Evolutionary conservation across 2,888 invertebrate genomes (phyloP), one percentile per base, ranked within the genome.

Genomic region (Alloplasta piceator): DNA sequence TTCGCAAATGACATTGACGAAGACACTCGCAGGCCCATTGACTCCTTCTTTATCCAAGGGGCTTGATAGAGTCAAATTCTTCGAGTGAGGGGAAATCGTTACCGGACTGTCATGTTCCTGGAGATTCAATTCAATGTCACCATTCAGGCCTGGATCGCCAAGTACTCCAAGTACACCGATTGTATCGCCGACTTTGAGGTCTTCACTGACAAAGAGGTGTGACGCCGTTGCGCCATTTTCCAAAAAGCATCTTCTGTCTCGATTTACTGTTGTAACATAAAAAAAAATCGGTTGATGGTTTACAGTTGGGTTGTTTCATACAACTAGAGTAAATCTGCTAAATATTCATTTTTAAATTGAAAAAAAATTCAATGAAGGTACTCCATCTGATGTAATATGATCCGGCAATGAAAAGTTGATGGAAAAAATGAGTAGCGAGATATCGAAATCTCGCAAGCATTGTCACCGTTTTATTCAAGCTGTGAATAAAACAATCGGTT

Each of bases 211-310:
- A 92, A 97, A 96, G 92, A 98, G 97, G 91, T 96, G 98, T 92
- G 97, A 98, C 66, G 97, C 97, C 0, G 98, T 97, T 60, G 97
- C 97, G 48, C 98, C 98, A 89, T 96, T 97, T 93, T 97, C 96
- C 90, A 98, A 93, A 92, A 97, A 98, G 91, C 98, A 98, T 89
- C 98, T 94, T 89, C 96, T 96, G 93, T 98, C 98, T 87, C 96
- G 94, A 90, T 96, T 94, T 84, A 94, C 96, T 96, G 92, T 55
- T 61, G 36, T 41, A 55, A 48, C n/a, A 0, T 36, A 71, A 12
- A 16, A 12, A 26, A 6, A 50, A 26, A 26, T 26, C 26, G 26
- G 26, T 26, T 26, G 26, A 26, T 26, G 26, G 26, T 26, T 26
- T 26, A 26, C 26, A 2, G 3, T 26, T 26, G 3, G 26, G 26